Percentiles rank a stretch among this genome's conserved stretches.
These are phyloP conservation scores for Myrmophylax atrothorax DNA, from an alignment of 2,113 vertebrate genomes.

Conservation along the genomic window DNA sequence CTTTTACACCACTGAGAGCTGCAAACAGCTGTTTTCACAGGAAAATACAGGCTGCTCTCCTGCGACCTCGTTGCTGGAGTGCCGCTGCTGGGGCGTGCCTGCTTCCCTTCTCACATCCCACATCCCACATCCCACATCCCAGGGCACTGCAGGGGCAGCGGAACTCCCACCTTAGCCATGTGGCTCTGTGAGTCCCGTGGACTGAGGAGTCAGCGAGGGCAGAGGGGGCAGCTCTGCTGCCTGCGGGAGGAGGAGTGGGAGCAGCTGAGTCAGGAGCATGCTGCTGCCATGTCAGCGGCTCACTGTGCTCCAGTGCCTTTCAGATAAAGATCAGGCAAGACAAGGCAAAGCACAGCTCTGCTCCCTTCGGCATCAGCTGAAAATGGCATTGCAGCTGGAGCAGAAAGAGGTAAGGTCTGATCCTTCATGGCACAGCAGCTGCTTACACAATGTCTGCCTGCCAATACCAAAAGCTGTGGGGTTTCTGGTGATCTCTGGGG, in stretches of 20 bases:
- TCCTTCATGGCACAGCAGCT: background rate
- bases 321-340: slow-evolving; percentile 75
- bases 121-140: background rate
- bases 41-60: background rate
- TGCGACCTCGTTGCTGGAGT: no score
- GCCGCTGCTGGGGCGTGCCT: fast-evolving
- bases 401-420: slow-evolving; percentile 71
- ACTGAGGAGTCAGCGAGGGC: fast-evolving
- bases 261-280: background rate
- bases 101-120: background rate
- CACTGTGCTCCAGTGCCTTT: background rate
- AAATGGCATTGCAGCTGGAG: slow-evolving; percentile 60
- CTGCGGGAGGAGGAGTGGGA: background rate
- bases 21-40: background rate
- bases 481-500: background rate
- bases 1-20: background rate
- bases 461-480: background rate
- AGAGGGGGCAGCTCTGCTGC: background rate
- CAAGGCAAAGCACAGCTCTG: slow-evolving; percentile 74
- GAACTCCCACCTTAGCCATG: background rate
- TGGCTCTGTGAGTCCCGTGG: background rate
- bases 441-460: background rate
- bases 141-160: background rate
- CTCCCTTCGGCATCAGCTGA: slow-evolving; percentile 68
- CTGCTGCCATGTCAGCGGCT: background rate